phyloP scores from a whole-genome alignment of 2,797 vertebrate genomes.

The Vireo griseus region DNA sequence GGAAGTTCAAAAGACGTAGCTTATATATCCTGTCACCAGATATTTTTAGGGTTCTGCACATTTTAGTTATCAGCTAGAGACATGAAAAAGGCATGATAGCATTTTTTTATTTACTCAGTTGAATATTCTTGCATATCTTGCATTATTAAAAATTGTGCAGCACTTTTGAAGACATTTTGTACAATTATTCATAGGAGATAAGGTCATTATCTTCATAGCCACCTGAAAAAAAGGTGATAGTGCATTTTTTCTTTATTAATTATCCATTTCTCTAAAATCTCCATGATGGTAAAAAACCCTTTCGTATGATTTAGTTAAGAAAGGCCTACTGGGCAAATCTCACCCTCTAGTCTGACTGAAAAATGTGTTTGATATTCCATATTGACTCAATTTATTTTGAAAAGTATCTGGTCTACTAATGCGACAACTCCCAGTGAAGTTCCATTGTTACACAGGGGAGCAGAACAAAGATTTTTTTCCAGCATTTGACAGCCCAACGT shows the following conservation, averaged over 20 bases:
- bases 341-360: background rate
- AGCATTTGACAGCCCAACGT: background rate
- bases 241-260: background rate
- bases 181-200: background rate
- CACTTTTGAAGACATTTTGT: background rate
- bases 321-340: background rate
- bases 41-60: background rate
- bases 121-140: background rate
- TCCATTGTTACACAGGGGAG: background rate
- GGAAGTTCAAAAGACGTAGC: background rate
- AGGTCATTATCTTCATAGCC: background rate
- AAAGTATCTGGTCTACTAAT: background rate
- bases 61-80: background rate
- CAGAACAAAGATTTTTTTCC: background rate
- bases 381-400: background rate
- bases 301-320: background rate
- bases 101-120: background rate
- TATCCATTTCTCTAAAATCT: background rate
- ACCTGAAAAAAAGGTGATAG: background rate
- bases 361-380: background rate
- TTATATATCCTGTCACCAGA: background rate
- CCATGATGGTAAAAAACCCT: background rate
- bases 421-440: background rate
- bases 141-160: background rate
- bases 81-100: background rate